Conservation (phyloP, 2,888 invertebrate genomes). For the Barypeithes pellucidus region DNA sequence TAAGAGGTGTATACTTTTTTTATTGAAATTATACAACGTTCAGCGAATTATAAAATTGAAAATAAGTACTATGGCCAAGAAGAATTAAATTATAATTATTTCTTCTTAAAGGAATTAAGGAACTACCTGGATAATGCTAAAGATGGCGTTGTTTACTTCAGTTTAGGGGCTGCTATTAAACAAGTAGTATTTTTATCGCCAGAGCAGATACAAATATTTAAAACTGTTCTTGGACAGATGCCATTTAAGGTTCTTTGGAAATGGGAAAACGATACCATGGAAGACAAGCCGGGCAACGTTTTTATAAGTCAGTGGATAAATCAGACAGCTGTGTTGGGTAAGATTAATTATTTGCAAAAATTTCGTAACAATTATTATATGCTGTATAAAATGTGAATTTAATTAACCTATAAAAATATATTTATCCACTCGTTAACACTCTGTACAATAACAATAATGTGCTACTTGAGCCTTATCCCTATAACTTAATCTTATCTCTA, state of each 20-base stretch:
- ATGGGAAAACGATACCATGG: slow-evolving; percentile 51
- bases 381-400: too few relatives aligned
- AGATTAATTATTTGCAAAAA: too few relatives aligned
- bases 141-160: slow-evolving; percentile 55
- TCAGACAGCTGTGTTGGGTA: slow-evolving; percentile 53
- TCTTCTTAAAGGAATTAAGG: slow-evolving; percentile 43
- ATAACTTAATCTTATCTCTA: slow-evolving; percentile 1
- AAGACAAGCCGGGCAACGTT: slow-evolving; percentile 47
- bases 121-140: slow-evolving; percentile 43
- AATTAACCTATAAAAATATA: too few relatives aligned
- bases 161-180: slow-evolving; percentile 55
- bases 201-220: slow-evolving; percentile 36
- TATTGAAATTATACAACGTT: too few relatives aligned
- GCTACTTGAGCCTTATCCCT: slow-evolving; percentile 9
- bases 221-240: slow-evolving; percentile 46
- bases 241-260: slow-evolving; percentile 56
- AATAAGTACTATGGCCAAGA: too few relatives aligned
- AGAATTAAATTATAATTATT: not conserved
- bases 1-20: too few relatives aligned
- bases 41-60: too few relatives aligned
- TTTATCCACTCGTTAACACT: not conserved
- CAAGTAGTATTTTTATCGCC: slow-evolving; percentile 34
- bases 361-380: too few relatives aligned
- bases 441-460: not conserved
- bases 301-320: slow-evolving; percentile 50